Conservation (phyloP, 2,113 vertebrate genomes). For the Neomonachus schauinslandi region DNA sequence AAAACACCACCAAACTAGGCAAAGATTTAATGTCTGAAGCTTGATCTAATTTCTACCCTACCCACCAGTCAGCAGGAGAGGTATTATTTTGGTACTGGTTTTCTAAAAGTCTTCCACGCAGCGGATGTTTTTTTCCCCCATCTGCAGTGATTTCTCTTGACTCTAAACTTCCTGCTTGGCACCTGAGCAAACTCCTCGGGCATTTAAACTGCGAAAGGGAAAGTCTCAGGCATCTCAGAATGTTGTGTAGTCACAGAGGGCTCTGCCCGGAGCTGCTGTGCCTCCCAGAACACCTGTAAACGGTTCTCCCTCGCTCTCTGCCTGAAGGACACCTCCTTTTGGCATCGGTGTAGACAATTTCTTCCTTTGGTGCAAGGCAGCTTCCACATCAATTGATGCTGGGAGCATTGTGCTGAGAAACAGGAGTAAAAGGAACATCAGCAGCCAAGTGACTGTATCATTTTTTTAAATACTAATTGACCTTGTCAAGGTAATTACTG, state of each 20-base stretch:
- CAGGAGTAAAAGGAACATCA: conserved; percentile 79
- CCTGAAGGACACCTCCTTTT: conserved; percentile 75
- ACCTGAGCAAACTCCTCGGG: conserved; percentile 59
- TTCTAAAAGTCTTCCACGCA: conserved; percentile 42
- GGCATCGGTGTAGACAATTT: conserved; percentile 72
- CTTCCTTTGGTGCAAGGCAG: conserved; percentile 84
- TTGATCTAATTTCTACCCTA: conserved; percentile 61
- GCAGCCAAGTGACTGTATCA: conserved; percentile 80
- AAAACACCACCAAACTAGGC: conserved; percentile 48
- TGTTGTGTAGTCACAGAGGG: background rate
- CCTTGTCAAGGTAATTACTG: conserved; percentile 87
- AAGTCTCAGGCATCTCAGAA: background rate
- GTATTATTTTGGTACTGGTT: background rate
- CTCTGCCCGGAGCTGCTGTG: conserved; percentile 28
- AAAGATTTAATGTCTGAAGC: conserved; percentile 40
- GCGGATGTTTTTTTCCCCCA: conserved; percentile 27
- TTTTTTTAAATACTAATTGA: conserved; percentile 85
- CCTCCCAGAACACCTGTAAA: conserved; percentile 69
- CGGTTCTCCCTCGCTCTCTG: background rate
- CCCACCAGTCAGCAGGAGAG: conserved; percentile 34
- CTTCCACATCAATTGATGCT: conserved; percentile 78
- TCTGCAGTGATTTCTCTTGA: conserved; percentile 38
- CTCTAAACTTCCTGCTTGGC: conserved; percentile 51
- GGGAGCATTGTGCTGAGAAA: conserved; percentile 83
- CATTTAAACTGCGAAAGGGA: conserved; percentile 17